These are phyloP conservation scores for Cerceris ruficornis DNA, from an alignment of 2,888 invertebrate genomes.

Conservation along the genomic window DNA sequence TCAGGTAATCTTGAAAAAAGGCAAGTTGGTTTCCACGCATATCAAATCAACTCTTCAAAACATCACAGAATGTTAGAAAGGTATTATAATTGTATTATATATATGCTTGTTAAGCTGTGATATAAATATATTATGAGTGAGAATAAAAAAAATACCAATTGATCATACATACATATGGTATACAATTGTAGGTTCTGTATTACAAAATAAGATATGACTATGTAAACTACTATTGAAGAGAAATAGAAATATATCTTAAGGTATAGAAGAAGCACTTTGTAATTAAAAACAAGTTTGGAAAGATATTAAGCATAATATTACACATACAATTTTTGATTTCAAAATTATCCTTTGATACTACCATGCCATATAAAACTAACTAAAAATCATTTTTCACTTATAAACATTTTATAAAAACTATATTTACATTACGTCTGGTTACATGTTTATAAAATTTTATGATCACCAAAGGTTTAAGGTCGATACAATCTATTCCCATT, in stretches of 20 bases:
- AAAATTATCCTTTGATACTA: constrained; percentile 1
- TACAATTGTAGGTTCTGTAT: not conserved
- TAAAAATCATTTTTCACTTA: constrained; percentile 7
- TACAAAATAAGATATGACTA: not conserved
- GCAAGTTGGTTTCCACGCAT: constrained; percentile 2
- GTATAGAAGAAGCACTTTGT: not conserved
- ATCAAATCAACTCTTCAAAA: constrained; percentile 7
- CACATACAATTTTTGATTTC: constrained; percentile 3
- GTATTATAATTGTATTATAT: constrained; percentile 20
- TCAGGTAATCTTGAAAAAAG: constrained; percentile 9
- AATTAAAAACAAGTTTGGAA: not conserved
- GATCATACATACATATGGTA: constrained; percentile 8
- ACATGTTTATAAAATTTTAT: not conserved
- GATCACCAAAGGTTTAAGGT: not conserved
- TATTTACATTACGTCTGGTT: constrained; percentile 1
- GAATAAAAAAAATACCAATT: constrained; percentile 7
- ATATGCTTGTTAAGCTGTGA: constrained; percentile 15
- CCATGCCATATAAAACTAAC: constrained; percentile 7
- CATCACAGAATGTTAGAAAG: constrained; percentile 18
- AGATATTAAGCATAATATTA: constrained; percentile 14
- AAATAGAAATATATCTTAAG: not conserved
- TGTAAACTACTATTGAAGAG: not conserved
- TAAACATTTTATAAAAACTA: not conserved
- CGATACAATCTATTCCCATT: not conserved
- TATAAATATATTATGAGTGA: constrained; percentile 9